These are phyloP conservation scores for Pimpla rufipes DNA, from an alignment of 2,888 invertebrate species.

Conservation along the genomic window DNA sequence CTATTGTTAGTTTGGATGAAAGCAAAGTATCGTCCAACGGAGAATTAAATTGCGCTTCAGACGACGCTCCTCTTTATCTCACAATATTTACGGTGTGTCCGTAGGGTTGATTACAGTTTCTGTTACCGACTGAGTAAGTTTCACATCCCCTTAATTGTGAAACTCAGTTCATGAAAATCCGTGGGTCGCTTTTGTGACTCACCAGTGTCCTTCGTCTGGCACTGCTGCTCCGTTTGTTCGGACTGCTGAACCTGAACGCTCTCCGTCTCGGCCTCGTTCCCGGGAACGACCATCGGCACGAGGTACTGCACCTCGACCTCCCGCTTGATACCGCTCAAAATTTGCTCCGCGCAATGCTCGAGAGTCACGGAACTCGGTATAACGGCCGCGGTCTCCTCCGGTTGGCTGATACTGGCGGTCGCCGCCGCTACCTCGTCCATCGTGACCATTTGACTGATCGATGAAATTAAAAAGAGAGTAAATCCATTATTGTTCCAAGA, in stretches of 20 bases:
- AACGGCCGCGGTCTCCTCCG: conserved; percentile 73
- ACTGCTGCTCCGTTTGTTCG: conserved; percentile 72
- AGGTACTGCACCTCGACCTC: conserved; percentile 88
- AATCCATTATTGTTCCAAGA: background rate
- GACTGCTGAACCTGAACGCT: conserved; percentile 67
- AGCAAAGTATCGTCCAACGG: too few species aligned
- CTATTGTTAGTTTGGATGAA: too few species aligned
- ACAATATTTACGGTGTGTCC: too few species aligned
- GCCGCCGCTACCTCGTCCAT: conserved; percentile 87
- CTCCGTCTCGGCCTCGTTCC: conserved; percentile 63
- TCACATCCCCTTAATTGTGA: too few species aligned
- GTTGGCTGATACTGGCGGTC: conserved; percentile 86
- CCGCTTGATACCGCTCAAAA: conserved; percentile 87
- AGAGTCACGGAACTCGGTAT: conserved; percentile 83
- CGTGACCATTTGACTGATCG: conserved; percentile 75
- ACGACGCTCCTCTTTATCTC: too few species aligned
- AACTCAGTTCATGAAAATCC: too few species aligned
- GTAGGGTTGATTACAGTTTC: too few species aligned
- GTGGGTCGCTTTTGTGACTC: conserved; percentile 10
- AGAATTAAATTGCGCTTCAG: too few species aligned
- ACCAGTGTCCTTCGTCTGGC: conserved; percentile 82
- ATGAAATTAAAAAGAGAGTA: background rate
- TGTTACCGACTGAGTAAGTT: too few species aligned
- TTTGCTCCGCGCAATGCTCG: conserved; percentile 88
- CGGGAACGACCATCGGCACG: conserved; percentile 81